Evolutionary conservation across 2,113 vertebrate genomes (phyloP).

Genomic region (Calidris pygmaea): DNA sequence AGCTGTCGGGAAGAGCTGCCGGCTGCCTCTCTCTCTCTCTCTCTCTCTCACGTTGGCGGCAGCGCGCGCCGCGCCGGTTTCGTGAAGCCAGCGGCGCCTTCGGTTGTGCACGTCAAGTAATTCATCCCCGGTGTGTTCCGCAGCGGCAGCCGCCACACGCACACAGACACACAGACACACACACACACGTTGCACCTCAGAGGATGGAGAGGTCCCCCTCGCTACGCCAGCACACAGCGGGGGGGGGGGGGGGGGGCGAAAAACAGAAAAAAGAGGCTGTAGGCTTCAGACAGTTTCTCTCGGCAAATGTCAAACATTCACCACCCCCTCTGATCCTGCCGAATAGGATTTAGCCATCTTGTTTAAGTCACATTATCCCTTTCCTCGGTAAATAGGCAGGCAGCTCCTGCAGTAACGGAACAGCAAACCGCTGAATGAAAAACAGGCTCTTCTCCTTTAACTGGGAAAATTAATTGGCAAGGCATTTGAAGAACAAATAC

Average conservation of each 20-base stretch:
- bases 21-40: conserved; percentile 70
- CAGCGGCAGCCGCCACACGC: conserved; percentile 35
- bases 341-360: conserved; percentile 35
- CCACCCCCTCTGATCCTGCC: background rate
- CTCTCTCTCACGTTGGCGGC: conserved; percentile 54
- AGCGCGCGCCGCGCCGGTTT: conserved; percentile 32
- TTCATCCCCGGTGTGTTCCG: conserved; percentile 43
- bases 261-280: background rate
- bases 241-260: too few relatives aligned
- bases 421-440: background rate
- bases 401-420: conserved; percentile 6
- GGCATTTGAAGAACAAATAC: conserved; percentile 9
- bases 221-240: background rate
- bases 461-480: conserved; percentile 11
- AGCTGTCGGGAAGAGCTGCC: conserved; percentile 81
- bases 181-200: conserved; percentile 22
- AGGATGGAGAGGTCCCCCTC: conserved; percentile 59
- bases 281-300: conserved; percentile 28
- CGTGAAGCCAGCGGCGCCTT: conserved; percentile 50
- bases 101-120: conserved; percentile 61
- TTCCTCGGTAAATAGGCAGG: conserved; percentile 1
- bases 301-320: background rate
- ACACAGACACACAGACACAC: background rate
- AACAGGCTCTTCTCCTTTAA: conserved; percentile 26
- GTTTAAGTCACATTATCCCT: conserved; percentile 4